Percentiles rank a stretch among this genome's conserved stretches.
phyloP scores from a whole-genome alignment of 2,888 invertebrate species.

The Griposia aprilina region DNA sequence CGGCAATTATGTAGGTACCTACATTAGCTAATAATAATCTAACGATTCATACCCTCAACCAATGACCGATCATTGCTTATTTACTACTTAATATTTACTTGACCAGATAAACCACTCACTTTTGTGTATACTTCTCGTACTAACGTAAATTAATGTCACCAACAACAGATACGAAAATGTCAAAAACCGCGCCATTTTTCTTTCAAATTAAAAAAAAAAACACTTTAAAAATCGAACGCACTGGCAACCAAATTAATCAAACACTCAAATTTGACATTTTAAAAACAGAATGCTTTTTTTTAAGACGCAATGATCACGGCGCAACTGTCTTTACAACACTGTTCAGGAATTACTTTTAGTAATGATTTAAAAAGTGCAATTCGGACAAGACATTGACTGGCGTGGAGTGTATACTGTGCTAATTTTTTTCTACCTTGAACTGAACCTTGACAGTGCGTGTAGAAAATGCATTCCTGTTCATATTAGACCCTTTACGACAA shows the following conservation, averaged over 20 bases:
- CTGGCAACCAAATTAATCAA: slow-evolving; percentile 30
- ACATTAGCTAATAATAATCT: slow-evolving; percentile 8
- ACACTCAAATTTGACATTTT: slow-evolving; percentile 52
- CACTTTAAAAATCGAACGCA: slow-evolving; percentile 39
- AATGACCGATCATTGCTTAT: slow-evolving; percentile 2
- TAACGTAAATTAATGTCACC: slow-evolving; percentile 60
- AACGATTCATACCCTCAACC: slow-evolving; percentile 13
- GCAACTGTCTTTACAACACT: slow-evolving; percentile 73
- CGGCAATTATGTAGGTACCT: background rate
- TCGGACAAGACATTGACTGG: slow-evolving; percentile 74
- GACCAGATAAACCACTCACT: slow-evolving; percentile 50
- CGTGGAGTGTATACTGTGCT: slow-evolving; percentile 74
- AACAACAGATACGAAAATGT: slow-evolving; percentile 52
- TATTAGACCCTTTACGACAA: slow-evolving; percentile 62
- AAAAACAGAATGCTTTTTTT: slow-evolving; percentile 45
- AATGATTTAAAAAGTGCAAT: slow-evolving; percentile 84
- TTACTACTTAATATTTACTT: slow-evolving; percentile 15
- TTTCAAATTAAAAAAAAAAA: slow-evolving; percentile 5
- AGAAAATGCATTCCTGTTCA: slow-evolving; percentile 66
- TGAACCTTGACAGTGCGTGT: slow-evolving; percentile 71
- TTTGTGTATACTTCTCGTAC: slow-evolving; percentile 58
- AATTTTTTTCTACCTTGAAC: slow-evolving; percentile 72
- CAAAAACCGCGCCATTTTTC: slow-evolving; percentile 59
- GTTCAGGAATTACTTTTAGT: slow-evolving; percentile 76
- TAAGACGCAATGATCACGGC: slow-evolving; percentile 58